A percentile compares a stretch with the other conserved stretches of the same genome.
Evolutionary conservation across 1,140 invertebrate genomes (phyloP).

Genomic region (Apis dorsata): DNA sequence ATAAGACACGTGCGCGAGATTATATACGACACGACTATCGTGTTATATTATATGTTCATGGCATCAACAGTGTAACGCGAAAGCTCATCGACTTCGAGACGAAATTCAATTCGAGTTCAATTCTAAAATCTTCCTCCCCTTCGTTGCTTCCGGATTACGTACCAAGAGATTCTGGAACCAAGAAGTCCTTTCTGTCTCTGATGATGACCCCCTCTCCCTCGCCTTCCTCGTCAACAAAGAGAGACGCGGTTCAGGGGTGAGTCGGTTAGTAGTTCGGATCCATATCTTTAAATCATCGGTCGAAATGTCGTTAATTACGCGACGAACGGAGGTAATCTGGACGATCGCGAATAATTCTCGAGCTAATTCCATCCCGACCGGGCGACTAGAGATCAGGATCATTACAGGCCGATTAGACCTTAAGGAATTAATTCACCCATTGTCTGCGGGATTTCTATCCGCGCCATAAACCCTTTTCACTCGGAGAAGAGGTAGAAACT

Average conservation of each 20-base stretch:
- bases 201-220: background rate
- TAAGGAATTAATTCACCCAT: slow-evolving; percentile 75
- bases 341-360: slow-evolving; percentile 45
- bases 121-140: background rate
- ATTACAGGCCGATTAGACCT: slow-evolving; percentile 74
- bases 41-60: background rate
- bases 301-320: slow-evolving; percentile 63
- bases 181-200: background rate
- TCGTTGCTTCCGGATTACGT: background rate
- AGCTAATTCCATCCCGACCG: slow-evolving; percentile 56
- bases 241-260: background rate
- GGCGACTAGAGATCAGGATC: slow-evolving; percentile 63
- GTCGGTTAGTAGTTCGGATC: slow-evolving; percentile 15
- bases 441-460: slow-evolving; percentile 73
- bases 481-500: slow-evolving; percentile 37
- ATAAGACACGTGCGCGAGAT: slow-evolving; percentile 38
- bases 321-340: slow-evolving; percentile 53
- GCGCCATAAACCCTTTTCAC: slow-evolving; percentile 76
- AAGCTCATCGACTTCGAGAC: too few species aligned
- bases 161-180: background rate
- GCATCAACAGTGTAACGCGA: too few species aligned
- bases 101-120: too few species aligned
- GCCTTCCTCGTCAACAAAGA: slow-evolving; percentile 34
- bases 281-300: slow-evolving; percentile 57
- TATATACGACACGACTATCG: slow-evolving; percentile 14